A percentile compares a stretch with the other conserved stretches of the same genome.
Evolutionary conservation across 1,140 invertebrate genomes (phyloP).

Genomic region (Pseudobourletiella spinata): DNA sequence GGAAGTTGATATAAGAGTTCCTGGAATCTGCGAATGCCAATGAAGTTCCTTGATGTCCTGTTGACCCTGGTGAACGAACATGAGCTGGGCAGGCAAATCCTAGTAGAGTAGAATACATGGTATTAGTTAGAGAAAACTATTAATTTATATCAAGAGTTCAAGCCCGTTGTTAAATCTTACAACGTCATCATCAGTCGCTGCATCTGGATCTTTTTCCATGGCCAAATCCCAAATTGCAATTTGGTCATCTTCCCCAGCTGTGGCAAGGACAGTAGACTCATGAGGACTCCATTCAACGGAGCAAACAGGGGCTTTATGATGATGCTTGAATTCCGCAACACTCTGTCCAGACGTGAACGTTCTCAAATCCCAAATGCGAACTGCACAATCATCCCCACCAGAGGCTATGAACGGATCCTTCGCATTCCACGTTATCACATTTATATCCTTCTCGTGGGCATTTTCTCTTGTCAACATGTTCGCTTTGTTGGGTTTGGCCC

Average conservation of each 20-base stretch:
- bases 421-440: constrained; percentile 95
- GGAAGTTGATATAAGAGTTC: constrained; percentile 88
- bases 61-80: constrained; percentile 98
- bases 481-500: constrained; percentile 72
- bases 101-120: constrained; percentile 1
- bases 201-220: constrained; percentile 39
- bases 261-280: constrained; percentile 86
- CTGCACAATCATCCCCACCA: constrained; percentile 88
- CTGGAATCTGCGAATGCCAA: constrained; percentile 94
- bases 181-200: constrained; percentile 50
- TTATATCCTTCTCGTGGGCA: constrained; percentile 86
- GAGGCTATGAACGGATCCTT: constrained; percentile 83
- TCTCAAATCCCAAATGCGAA: constrained; percentile 93
- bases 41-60: constrained; percentile 96
- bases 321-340: constrained; percentile 82
- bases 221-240: constrained; percentile 91
- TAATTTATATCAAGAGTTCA: no score
- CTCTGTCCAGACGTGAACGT: constrained; percentile 63
- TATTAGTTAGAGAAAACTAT: no score
- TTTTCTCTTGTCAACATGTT: constrained; percentile 82
- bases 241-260: constrained; percentile 89
- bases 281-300: constrained; percentile 94
- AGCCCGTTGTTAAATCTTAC: no score
- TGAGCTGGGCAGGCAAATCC: constrained; percentile 76
- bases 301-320: constrained; percentile 83